phyloP scores from a whole-genome alignment of 1,140 invertebrate species.

The Copidosoma floridanum region DNA sequence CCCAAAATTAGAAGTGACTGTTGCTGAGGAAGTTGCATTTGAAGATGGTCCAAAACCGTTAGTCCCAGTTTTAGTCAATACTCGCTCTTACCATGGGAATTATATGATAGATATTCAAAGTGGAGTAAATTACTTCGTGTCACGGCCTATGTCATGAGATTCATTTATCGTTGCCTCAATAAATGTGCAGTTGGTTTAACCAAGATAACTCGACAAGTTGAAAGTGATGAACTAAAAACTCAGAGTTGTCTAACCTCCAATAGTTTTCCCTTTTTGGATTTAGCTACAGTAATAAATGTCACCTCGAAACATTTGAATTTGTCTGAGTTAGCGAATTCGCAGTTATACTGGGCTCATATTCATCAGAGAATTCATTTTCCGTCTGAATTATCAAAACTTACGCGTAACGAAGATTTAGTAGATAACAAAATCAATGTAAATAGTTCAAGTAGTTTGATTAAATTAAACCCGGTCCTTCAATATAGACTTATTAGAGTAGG shows the following conservation, averaged over 20 bases:
- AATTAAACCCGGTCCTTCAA: background rate
- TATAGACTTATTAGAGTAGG: background rate
- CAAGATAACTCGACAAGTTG: no score
- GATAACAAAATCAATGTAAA: no score
- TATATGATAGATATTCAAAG: background rate
- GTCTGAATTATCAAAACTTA: background rate
- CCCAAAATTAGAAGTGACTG: background rate
- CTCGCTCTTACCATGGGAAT: no score
- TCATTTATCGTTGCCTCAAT: no score
- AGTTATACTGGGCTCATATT: background rate
- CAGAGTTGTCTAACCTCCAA: no score
- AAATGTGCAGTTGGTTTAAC: no score
- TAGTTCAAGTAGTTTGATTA: background rate
- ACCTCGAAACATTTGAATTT: no score
- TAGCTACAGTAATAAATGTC: no score
- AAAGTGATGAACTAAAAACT: no score
- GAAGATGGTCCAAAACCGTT: background rate
- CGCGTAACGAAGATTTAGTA: background rate
- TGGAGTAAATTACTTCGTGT: background rate
- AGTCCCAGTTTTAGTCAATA: no score
- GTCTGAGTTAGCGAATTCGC: background rate
- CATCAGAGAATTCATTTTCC: background rate
- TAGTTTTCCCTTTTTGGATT: no score
- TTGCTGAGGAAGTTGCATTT: background rate
- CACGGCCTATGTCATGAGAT: background rate